A percentile compares a stretch with the other conserved stretches of the same genome.
These are phyloP conservation scores for Atherinosoma microstoma DNA, from an alignment of 2,797 vertebrate genomes.

Conservation along the genomic window DNA sequence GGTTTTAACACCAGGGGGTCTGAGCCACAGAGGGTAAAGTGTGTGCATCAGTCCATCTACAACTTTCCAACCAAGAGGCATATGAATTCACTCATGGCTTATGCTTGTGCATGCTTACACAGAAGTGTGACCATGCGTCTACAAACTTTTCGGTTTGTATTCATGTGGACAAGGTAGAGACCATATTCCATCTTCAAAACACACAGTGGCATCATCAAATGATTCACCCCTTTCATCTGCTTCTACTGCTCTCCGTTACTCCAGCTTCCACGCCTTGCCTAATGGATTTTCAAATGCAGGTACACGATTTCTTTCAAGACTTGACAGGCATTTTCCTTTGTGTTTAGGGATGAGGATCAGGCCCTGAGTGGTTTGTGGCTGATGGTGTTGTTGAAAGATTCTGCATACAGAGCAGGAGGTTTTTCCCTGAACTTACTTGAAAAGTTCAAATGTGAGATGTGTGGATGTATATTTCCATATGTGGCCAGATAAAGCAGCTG, in stretches of 20 bases:
- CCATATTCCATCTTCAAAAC: slow-evolving; percentile 71
- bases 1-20: slow-evolving; percentile 49
- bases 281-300: slow-evolving; percentile 84
- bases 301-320: slow-evolving; percentile 77
- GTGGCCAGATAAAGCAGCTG: slow-evolving; percentile 51
- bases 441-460: slow-evolving; percentile 74
- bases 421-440: slow-evolving; percentile 71
- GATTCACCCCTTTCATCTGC: slow-evolving; percentile 78
- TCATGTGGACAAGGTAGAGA: slow-evolving; percentile 56
- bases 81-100: slow-evolving; percentile 27
- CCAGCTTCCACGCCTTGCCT: slow-evolving; percentile 70
- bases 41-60: slow-evolving; percentile 36
- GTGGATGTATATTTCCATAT: slow-evolving; percentile 58
- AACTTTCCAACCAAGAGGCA: slow-evolving; percentile 3
- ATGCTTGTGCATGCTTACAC: slow-evolving; percentile 42
- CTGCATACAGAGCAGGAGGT: slow-evolving; percentile 70
- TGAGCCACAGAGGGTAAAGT: slow-evolving; percentile 48
- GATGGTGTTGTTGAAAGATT: slow-evolving; percentile 74
- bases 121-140: slow-evolving; percentile 40
- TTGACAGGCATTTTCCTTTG: slow-evolving; percentile 79
- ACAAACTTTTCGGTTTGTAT: slow-evolving; percentile 64
- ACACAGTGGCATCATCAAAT: slow-evolving; percentile 62
- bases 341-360: slow-evolving; percentile 75
- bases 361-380: slow-evolving; percentile 72
- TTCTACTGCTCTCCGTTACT: slow-evolving; percentile 69